phyloP scores from a whole-genome alignment of 2,113 vertebrate species.

The Chascanopsetta lugubris region DNA sequence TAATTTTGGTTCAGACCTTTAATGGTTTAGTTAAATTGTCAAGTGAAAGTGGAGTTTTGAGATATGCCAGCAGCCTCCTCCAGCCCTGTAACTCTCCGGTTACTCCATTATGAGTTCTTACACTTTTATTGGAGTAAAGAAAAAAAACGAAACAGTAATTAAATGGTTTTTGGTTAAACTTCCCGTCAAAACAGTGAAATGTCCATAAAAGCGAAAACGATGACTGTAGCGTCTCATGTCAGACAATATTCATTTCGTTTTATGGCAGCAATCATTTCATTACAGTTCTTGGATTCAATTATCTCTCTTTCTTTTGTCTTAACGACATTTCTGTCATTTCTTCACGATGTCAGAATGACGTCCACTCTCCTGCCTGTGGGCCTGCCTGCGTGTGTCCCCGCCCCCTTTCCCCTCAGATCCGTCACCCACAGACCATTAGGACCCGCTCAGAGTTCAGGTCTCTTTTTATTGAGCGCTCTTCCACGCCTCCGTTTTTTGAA shows the following conservation, averaged over 20 bases:
- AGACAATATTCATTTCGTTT: background rate
- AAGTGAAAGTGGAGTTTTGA: slow-evolving; percentile 9
- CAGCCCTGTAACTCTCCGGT: background rate
- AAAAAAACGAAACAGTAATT: background rate
- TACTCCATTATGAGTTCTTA: slow-evolving; percentile 7
- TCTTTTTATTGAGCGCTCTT: slow-evolving; percentile 72
- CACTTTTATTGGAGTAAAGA: slow-evolving; percentile 6
- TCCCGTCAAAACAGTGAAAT: slow-evolving; percentile 4
- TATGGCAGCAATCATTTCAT: background rate
- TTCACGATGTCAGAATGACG: slow-evolving; percentile 12
- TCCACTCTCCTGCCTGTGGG: slow-evolving; percentile 21
- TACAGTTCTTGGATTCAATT: background rate
- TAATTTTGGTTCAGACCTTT: background rate
- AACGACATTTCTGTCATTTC: slow-evolving; percentile 12
- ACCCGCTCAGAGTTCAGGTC: slow-evolving; percentile 57
- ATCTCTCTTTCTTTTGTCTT: background rate
- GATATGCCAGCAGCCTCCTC: background rate
- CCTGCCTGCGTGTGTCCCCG: slow-evolving; percentile 16
- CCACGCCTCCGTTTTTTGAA: slow-evolving; percentile 75
- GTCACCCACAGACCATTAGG: slow-evolving; percentile 63
- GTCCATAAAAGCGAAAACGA: slow-evolving; percentile 22
- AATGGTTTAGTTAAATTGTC: background rate
- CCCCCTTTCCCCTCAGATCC: slow-evolving; percentile 42
- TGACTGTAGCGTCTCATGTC: background rate
- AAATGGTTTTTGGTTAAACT: slow-evolving; percentile 10